These are phyloP conservation scores for Lerista edwardsae DNA, from an alignment of 2,797 vertebrate genomes.

Conservation along the genomic window DNA sequence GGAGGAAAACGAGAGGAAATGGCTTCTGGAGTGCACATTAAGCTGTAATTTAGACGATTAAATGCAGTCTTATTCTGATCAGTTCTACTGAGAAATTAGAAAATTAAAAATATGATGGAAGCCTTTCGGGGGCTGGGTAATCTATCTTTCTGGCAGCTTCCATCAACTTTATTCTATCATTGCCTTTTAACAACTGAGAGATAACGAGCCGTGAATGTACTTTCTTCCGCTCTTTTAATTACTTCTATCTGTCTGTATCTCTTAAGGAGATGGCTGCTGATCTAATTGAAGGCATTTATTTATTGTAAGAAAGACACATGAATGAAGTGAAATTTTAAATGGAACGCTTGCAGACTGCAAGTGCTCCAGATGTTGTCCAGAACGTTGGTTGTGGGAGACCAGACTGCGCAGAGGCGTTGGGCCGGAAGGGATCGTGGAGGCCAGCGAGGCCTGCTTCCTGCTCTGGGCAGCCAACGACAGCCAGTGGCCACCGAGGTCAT, in stretches of 20 bases:
- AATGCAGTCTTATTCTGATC: conserved; percentile 30
- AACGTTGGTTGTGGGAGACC: too few species aligned
- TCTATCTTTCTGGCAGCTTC: conserved; percentile 38
- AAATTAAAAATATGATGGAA: conserved; percentile 15
- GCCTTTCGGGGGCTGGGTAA: conserved; percentile 3
- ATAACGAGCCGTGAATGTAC: conserved; percentile 17
- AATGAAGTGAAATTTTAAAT: not conserved
- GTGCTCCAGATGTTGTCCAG: not conserved
- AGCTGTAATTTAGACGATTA: conserved; percentile 18
- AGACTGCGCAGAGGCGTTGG: not conserved
- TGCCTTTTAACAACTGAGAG: conserved; percentile 23
- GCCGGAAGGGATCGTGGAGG: too few species aligned
- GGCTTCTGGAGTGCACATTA: conserved; percentile 5
- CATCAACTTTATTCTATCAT: conserved; percentile 28
- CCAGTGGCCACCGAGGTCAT: too few species aligned
- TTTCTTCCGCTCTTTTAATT: conserved; percentile 37
- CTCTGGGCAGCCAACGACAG: too few species aligned
- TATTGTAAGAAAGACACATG: not conserved
- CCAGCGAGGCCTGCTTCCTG: too few species aligned
- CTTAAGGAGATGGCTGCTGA: conserved; percentile 11
- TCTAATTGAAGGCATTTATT: conserved; percentile 25
- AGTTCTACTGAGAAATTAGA: conserved; percentile 20
- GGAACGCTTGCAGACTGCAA: not conserved
- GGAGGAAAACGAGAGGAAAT: conserved; percentile 1
- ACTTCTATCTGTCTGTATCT: conserved; percentile 26